These are phyloP conservation scores for Proales similis DNA, from an alignment of 1,140 invertebrate genomes.

Conservation along the genomic window DNA sequence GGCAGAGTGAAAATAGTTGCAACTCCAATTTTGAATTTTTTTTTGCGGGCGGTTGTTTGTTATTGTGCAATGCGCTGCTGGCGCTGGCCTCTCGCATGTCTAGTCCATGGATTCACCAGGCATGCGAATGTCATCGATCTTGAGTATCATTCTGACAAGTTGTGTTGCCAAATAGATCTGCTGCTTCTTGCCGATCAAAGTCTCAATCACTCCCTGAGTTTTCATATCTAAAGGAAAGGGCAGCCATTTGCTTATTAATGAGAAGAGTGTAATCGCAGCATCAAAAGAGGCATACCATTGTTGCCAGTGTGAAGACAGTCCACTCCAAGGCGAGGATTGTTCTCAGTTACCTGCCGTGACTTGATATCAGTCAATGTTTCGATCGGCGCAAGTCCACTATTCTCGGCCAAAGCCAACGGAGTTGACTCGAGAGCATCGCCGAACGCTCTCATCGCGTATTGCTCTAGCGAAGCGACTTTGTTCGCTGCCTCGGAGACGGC, in stretches of 20 bases:
- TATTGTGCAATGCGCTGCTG: no score
- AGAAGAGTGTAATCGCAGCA: not conserved
- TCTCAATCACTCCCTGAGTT: conserved; percentile 88
- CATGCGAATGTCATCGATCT: conserved; percentile 92
- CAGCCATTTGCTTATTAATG: not conserved
- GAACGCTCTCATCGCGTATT: conserved; percentile 92
- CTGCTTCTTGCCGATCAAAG: conserved; percentile 90
- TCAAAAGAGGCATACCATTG: conserved; percentile 56
- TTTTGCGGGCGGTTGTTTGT: no score
- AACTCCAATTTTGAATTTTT: no score
- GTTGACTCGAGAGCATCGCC: conserved; percentile 88
- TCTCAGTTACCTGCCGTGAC: conserved; percentile 72
- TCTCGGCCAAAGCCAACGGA: conserved; percentile 90
- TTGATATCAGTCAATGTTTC: conserved; percentile 86
- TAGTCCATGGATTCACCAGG: conserved; percentile 31
- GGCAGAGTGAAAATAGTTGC: no score
- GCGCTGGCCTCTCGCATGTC: no score
- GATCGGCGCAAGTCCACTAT: conserved; percentile 84
- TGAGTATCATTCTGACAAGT: conserved; percentile 97
- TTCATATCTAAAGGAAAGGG: conserved; percentile 76
- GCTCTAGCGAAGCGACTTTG: conserved; percentile 66
- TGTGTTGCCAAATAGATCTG: conserved; percentile 87
- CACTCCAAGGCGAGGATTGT: conserved; percentile 79
- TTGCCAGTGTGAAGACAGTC: conserved; percentile 85
- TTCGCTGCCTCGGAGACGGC: conserved; percentile 73